phyloP scores from a whole-genome alignment of 2,888 invertebrate species.

The Diaphora mendica region DNA sequence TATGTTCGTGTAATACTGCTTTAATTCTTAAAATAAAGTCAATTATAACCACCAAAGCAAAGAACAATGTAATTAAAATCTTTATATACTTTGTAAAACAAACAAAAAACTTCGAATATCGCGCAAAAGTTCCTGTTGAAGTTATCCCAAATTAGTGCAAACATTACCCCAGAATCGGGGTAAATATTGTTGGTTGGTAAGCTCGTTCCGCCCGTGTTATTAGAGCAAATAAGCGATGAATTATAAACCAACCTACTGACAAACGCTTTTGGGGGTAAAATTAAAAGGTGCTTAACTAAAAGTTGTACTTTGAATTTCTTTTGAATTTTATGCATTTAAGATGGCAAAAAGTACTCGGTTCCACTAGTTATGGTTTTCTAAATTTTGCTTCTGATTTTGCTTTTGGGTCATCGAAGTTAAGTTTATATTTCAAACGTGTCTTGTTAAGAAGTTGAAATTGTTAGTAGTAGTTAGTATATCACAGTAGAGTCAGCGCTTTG shows the following conservation, averaged over 20 bases:
- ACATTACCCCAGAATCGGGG: conserved; percentile 38
- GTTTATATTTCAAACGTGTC: too few species aligned
- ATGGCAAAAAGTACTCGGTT: neutral
- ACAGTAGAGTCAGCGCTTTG: too few species aligned
- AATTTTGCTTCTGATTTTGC: too few species aligned
- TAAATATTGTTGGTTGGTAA: conserved; percentile 47
- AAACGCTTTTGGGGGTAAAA: conserved; percentile 13
- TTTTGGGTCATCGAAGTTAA: too few species aligned
- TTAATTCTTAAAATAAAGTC: neutral
- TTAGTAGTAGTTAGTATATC: too few species aligned
- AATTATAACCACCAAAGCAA: conserved; percentile 3
- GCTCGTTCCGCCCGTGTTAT: conserved; percentile 37
- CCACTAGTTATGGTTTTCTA: too few species aligned
- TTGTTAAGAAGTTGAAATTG: too few species aligned
- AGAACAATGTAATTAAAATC: conserved; percentile 42
- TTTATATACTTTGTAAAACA: conserved; percentile 43
- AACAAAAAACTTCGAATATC: conserved; percentile 37
- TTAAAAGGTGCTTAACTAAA: neutral
- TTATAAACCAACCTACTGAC: conserved; percentile 39
- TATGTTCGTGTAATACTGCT: neutral
- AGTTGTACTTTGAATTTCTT: neutral
- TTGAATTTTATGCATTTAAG: neutral
- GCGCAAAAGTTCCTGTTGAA: conserved; percentile 35
- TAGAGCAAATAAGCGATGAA: conserved; percentile 46
- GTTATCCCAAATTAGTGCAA: conserved; percentile 28